Evolutionary conservation across 2,888 invertebrate species (phyloP), one percentile per base, ranked within the genome.

Genomic region (Lochmaea capreae): DNA sequence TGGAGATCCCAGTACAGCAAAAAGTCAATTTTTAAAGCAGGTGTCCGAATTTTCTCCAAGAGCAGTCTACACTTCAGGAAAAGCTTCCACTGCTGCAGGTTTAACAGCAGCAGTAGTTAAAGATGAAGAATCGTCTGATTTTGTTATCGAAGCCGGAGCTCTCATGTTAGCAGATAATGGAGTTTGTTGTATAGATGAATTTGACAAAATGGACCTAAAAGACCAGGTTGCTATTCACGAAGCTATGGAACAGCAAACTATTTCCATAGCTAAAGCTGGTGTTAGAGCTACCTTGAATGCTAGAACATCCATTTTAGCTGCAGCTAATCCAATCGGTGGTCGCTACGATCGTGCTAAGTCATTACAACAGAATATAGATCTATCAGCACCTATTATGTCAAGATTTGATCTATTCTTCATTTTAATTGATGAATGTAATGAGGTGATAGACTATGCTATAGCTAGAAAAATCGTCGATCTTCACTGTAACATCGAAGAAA

Each of bases 201-300:
- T 99, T 87, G 99, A 99, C 87, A 99, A 99, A 89, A 99, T 99
- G 99, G 99, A 99, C 86, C 91, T 92, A 0, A 91, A 93, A 65
- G 99, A 99, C 90, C 99, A 99, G 87, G 84, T 99, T 8, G 99
- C 99, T 62, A 99, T 99, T 80, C 99, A 99, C 89, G 99, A 99
- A 89, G 99, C 99, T 4, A 99, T 99, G 99, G 99, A 99, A 89
- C 99, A 99, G 85, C 99, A 99, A 88, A 99, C 99, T 0, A 99
- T 99, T 81, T 98, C 98, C 0, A 91, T 99, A 73, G 98, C 99
- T 0, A 99, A 99, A 90, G 96, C 99, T 0, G 99, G 94, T 16
- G 82, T 99, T 0, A 92, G 99, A 80, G 99, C 99, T 0, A 99
- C 99, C 0, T 89, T 99, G 26, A 99, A 99, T 88, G 99, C 99